Conservation (phyloP, 2,888 invertebrate genomes). For the Dasysyrphus albostriatus region DNA sequence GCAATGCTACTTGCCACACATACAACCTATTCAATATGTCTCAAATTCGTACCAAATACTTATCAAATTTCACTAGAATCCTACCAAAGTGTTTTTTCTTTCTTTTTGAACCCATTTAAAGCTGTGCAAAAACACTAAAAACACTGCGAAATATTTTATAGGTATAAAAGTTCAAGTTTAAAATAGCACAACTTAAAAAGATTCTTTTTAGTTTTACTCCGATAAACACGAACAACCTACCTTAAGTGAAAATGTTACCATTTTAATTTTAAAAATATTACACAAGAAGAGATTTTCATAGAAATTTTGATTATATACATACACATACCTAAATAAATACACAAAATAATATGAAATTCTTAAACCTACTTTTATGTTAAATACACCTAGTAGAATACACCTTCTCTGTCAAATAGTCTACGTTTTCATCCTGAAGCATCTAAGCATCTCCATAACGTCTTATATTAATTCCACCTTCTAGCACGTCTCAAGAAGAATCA, state of each 20-base stretch:
- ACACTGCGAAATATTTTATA: not conserved
- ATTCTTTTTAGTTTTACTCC: not conserved
- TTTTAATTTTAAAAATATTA: not conserved
- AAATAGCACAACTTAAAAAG: not conserved
- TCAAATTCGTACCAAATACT: too few species aligned
- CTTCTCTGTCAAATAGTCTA: not conserved
- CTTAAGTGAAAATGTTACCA: not conserved
- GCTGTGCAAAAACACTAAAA: not conserved
- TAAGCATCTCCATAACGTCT: constrained; percentile 1
- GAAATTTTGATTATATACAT: constrained; percentile 4
- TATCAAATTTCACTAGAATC: too few species aligned
- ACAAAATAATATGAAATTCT: not conserved
- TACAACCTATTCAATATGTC: too few species aligned
- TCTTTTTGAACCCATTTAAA: too few species aligned
- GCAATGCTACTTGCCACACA: too few species aligned
- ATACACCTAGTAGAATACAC: not conserved
- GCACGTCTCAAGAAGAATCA: constrained; percentile 31
- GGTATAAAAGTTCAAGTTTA: constrained; percentile 18
- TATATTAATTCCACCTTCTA: constrained; percentile 19
- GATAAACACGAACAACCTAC: not conserved
- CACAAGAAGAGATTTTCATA: not conserved
- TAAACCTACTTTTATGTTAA: not conserved
- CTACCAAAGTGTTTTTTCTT: too few species aligned
- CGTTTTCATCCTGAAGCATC: not conserved
- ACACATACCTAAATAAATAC: not conserved